phyloP scores from a whole-genome alignment of 2,113 vertebrate species.

The Pomatostomus ruficeps region DNA sequence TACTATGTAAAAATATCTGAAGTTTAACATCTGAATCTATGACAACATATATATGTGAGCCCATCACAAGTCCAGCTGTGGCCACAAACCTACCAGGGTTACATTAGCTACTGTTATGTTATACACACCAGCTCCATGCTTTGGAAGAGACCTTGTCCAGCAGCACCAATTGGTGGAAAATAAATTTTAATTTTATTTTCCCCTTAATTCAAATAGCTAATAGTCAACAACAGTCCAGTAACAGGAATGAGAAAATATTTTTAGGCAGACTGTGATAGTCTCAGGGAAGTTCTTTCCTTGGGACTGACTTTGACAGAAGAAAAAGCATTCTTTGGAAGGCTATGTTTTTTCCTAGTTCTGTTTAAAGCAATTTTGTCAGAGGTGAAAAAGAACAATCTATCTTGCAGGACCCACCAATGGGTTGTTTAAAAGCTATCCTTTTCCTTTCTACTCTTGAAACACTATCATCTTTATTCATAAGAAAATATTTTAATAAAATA shows the following conservation, averaged over 20 bases:
- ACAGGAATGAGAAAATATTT: neutral
- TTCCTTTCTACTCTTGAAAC: neutral
- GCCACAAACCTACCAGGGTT: neutral
- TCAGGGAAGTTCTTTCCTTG: neutral
- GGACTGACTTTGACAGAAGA: neutral
- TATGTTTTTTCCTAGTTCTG: neutral
- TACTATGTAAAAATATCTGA: neutral
- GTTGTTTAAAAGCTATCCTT: neutral
- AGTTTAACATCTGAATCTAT: neutral
- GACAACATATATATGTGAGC: neutral
- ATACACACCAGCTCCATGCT: neutral
- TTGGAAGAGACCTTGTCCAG: neutral
- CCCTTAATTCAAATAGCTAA: neutral
- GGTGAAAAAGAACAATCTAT: neutral
- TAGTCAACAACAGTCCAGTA: neutral
- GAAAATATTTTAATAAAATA: conserved; percentile 1
- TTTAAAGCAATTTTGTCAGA: neutral
- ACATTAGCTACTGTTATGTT: neutral
- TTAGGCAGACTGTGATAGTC: neutral
- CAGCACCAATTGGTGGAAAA: neutral
- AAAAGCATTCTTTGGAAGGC: neutral
- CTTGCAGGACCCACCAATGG: neutral
- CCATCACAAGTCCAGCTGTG: neutral
- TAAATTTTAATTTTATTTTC: neutral
- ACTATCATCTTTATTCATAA: neutral